Conservation (phyloP, 2,888 invertebrate genomes). For the Xiphydria camelus region DNA sequence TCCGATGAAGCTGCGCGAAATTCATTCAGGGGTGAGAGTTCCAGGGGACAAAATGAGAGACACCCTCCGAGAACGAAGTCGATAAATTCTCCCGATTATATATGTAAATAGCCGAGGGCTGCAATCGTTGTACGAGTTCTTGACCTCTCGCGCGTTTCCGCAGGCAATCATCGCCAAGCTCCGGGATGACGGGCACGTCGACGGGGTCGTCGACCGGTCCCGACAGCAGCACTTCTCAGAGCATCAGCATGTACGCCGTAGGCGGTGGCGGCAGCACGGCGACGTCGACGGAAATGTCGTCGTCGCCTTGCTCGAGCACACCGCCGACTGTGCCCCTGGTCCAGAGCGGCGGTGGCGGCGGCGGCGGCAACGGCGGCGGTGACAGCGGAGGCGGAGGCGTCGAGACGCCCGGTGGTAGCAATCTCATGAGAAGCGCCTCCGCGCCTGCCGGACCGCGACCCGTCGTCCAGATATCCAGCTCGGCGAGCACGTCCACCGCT, state of each 20-base stretch:
- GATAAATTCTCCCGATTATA: no score
- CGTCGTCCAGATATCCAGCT: conserved; percentile 39
- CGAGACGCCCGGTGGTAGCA: conserved; percentile 1
- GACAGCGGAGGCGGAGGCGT: conserved; percentile 38
- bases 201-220: conserved; percentile 47
- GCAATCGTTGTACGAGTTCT: no score
- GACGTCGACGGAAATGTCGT: conserved; percentile 32
- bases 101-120: no score
- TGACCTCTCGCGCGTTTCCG: no score
- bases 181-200: conserved; percentile 52
- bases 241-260: conserved; percentile 45
- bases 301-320: conserved; percentile 32
- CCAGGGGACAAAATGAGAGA: no score
- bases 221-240: conserved; percentile 39
- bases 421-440: conserved; percentile 43
- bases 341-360: conserved; percentile 13
- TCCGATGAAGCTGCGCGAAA: no score
- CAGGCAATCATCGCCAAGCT: conserved; percentile 57
- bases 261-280: conserved; percentile 32
- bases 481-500: conserved; percentile 51
- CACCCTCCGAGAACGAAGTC: no score
- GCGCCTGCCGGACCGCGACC: conserved; percentile 49
- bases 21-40: no score
- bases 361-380: conserved; percentile 24
- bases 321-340: conserved; percentile 28